Conservation (phyloP, 2,113 vertebrate genomes). For the Sciurus niger region DNA sequence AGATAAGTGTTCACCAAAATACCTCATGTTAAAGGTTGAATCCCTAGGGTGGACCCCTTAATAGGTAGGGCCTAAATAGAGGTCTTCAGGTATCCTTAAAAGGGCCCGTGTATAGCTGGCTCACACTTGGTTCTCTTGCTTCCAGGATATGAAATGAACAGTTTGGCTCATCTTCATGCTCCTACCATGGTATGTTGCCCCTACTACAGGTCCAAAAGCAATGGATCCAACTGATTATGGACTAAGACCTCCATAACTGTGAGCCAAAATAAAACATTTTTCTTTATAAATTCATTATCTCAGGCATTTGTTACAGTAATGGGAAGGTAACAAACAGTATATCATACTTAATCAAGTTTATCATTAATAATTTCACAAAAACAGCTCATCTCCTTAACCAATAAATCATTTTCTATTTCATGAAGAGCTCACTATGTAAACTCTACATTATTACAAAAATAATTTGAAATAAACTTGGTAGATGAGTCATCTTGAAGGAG, state of each 20-base stretch:
- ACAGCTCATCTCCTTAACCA: background rate
- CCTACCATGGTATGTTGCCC: too few species aligned
- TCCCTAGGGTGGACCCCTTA: background rate
- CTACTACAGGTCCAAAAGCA: background rate
- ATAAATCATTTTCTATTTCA: background rate
- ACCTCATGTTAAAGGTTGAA: background rate
- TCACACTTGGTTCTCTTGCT: background rate
- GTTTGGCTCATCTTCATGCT: background rate
- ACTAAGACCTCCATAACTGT: background rate
- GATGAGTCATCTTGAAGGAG: background rate
- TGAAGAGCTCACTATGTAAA: background rate
- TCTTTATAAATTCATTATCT: background rate
- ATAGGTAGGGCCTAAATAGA: too few species aligned
- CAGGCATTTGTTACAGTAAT: background rate
- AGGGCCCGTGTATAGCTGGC: background rate
- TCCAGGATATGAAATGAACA: background rate
- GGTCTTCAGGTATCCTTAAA: background rate
- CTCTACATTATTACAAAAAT: background rate
- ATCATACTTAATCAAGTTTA: constrained; percentile 38
- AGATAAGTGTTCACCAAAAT: background rate
- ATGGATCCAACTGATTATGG: background rate
- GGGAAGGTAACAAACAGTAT: background rate
- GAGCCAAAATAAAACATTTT: background rate
- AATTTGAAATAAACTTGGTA: background rate
- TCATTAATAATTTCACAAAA: background rate